Evolutionary conservation across 1,140 invertebrate genomes (phyloP).

Genomic region (Monomorium pharaonis): DNA sequence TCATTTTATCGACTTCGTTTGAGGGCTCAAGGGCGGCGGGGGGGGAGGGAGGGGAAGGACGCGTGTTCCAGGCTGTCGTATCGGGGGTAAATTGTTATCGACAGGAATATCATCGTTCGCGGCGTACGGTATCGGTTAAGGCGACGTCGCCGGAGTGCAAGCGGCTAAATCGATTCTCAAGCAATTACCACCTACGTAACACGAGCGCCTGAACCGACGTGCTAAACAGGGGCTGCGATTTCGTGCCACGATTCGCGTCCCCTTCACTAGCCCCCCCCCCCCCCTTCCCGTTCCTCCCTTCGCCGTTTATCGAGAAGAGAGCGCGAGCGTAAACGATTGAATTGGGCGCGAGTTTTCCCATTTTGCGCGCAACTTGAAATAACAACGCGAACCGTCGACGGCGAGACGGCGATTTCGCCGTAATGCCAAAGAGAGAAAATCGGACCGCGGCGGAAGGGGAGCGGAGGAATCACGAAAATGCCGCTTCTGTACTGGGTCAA

Average conservation of each 20-base stretch:
- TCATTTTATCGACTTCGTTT: slow-evolving; percentile 14
- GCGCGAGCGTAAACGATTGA: not conserved
- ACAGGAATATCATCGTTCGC: slow-evolving; percentile 67
- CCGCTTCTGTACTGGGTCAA: slow-evolving; percentile 39
- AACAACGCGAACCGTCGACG: not conserved
- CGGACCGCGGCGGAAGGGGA: not conserved
- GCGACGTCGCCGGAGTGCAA: slow-evolving; percentile 52
- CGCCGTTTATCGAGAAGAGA: not conserved
- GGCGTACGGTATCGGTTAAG: slow-evolving; percentile 64
- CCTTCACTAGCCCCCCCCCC: too few relatives aligned
- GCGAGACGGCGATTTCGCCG: not conserved
- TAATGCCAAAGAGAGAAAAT: not conserved
- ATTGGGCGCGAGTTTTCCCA: not conserved
- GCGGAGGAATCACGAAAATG: slow-evolving; percentile 1
- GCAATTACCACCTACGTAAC: slow-evolving; percentile 67
- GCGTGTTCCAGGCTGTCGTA: slow-evolving; percentile 35
- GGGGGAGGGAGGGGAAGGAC: not conserved
- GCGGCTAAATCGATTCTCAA: slow-evolving; percentile 70
- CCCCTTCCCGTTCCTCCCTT: too few relatives aligned
- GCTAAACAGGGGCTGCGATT: slow-evolving; percentile 45
- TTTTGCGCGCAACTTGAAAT: not conserved
- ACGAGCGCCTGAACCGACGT: slow-evolving; percentile 33
- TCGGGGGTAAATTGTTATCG: slow-evolving; percentile 68
- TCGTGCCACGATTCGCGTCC: slow-evolving; percentile 17
- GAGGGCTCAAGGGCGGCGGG: not conserved